Base-by-base conservation (phyloP, 1,140 invertebrate genomes). In the Scaptomyza montana region DNA sequence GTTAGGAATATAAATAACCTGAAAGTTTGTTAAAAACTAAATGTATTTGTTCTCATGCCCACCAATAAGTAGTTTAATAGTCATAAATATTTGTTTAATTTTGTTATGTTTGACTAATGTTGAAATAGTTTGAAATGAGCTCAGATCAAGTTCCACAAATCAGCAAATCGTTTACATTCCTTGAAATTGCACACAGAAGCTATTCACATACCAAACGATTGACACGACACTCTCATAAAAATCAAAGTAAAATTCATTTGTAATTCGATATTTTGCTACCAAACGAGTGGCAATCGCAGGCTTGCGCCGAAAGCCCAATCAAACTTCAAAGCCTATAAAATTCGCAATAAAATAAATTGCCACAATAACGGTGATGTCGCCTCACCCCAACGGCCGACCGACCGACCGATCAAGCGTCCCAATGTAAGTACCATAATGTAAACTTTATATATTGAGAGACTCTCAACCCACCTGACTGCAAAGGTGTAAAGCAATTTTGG, bases 281-380 rank as follows among this genome's bases (percentile, higher is more conserved):
- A 74, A 75, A 63, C 60, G 60, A 56, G 36, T 67, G 57, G 12
- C 63, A 73, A 72, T 47, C 63, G 63, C 13, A 21, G 47, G 39
- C 47, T 65, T 45, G 63, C 56, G 41, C 39, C 46, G 9, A 41
- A 59, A 51, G 59, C 67, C 81, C 81, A 86, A 86, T 87, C 82
- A 82, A 82, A 87, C 75, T 78, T 78, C 65, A 66, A 66, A 61
- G 84, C 54, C 84, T 47, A 87, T 87, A 82, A 89, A 89, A 87
- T 87, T 89, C 77, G 84, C 79, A 77, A 87, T 89, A 87, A 87
- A 87, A 87, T 87, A 87, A 87, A 87, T 87, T 87, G 84, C 65
- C 36, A 61, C 75, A 54, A 86, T 85, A 80, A 80, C 69, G 54
- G 67, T 62, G 70, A 68, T 67, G 65, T 68, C 64, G 64, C 68